Evolutionary conservation across 2,888 invertebrate species (phyloP), one percentile per base, ranked within the genome.

Genomic region (Gari tellinella): DNA sequence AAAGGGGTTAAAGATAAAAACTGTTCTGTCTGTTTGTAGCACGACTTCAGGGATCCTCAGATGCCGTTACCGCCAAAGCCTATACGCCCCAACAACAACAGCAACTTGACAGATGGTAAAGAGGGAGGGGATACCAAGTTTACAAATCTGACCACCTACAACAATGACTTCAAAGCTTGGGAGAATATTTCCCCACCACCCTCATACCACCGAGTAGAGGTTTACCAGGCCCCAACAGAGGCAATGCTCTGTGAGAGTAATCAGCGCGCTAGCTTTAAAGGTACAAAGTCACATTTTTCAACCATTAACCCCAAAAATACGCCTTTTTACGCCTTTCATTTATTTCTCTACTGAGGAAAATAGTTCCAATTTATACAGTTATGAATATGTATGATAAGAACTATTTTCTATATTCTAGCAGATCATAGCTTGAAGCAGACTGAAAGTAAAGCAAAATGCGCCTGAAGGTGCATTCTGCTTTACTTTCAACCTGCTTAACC

Each of bases 201-300:
- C 25, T 55, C 70, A 1, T 73, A 67, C 45, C 40, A 53, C 14
- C 49, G 52, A 12, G 61, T 67, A 2, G 72, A 76, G 37, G 58
- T 65, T 31, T 83, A 83, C 55, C 60, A 67, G 15, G 75, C 79
- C 1, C 79, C 80, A 2, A 67, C 38, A 26, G 65, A 69, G 43
- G 60, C 61, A 14, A 83, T 83, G 80, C 52, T 68, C 8, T 75
- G 45, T 38, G 69, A 83, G 57, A 79, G 79, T 1, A 77, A 61
- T 23, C 65, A 81, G 8, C 52, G 66, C n/a, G 58, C 72, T 17
- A 60, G 70, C 40, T 81, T 69, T 43, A 80, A 38, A 80, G 83
- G 81, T 78, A 66, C 10, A 10, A 4, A 31, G 10, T 31, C 31
- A 31, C 31, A 31, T 31, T 7, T 10, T 31, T n/a, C 10, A 31